Conservation (phyloP, 92 coral and sea anemone genomes). For the Phenganax stokvisi region DNA sequence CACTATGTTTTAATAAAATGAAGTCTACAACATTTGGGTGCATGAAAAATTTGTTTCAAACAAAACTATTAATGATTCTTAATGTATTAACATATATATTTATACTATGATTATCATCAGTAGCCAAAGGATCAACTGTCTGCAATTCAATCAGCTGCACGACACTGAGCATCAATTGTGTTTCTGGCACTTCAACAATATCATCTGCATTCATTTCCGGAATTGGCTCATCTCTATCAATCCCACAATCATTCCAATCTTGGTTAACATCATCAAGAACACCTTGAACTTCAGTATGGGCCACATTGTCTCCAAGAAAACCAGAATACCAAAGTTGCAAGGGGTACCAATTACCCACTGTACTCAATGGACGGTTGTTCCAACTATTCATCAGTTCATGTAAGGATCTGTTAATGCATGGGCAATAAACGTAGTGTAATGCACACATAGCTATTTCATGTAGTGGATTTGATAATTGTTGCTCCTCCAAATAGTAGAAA, state of each 20-base stretch:
- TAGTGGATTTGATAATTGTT: constrained; percentile 42
- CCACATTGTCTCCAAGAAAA: constrained; percentile 38
- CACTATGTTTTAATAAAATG: too few species aligned
- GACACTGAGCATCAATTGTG: constrained; percentile 23
- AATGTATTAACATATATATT: constrained; percentile 42
- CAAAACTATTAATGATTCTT: not conserved
- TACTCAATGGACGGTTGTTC: constrained; percentile 49
- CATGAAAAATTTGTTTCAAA: not conserved
- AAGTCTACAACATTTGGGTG: too few species aligned
- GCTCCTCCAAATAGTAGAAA: constrained; percentile 43
- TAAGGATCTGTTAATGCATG: constrained; percentile 44
- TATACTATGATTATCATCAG: constrained; percentile 49
- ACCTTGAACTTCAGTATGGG: constrained; percentile 41
- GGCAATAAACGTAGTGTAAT: constrained; percentile 44
- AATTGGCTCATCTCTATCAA: constrained; percentile 43
- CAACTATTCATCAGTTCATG: constrained; percentile 44
- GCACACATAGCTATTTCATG: constrained; percentile 40
- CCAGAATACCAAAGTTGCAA: constrained; percentile 53
- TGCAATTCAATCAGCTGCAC: constrained; percentile 41
- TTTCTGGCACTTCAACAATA: constrained; percentile 48
- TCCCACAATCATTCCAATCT: constrained; percentile 44
- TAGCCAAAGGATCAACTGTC: constrained; percentile 45
- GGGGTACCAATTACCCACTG: constrained; percentile 41
- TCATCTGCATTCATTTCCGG: constrained; percentile 46
- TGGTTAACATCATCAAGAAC: constrained; percentile 11